Conservation (phyloP, 2,113 vertebrate species). For the Notarius lentiginosus region DNA sequence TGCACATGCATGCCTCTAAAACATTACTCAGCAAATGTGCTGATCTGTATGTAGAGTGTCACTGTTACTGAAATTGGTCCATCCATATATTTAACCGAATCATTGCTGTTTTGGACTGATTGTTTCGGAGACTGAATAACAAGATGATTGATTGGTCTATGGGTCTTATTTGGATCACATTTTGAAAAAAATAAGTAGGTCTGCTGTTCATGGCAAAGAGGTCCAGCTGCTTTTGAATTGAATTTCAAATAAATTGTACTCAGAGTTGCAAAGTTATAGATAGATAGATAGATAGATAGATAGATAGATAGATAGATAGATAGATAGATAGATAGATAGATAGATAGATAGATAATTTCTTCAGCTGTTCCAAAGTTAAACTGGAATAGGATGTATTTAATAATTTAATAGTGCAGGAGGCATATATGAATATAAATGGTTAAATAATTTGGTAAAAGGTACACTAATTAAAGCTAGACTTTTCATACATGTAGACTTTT, state of each 20-base stretch:
- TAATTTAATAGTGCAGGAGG: not conserved
- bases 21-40: not conserved
- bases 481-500: too few relatives aligned
- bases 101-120: not conserved
- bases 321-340: too few relatives aligned
- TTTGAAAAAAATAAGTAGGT: not conserved
- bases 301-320: too few relatives aligned
- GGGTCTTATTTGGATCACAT: not conserved
- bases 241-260: not conserved
- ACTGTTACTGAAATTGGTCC: not conserved
- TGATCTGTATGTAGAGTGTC: not conserved
- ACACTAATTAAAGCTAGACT: not conserved
- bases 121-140: not conserved
- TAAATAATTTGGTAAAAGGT: not conserved
- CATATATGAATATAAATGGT: not conserved
- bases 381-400: not conserved
- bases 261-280: not conserved
- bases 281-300: too few relatives aligned
- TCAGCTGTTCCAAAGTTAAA: not conserved
- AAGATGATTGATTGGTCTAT: not conserved
- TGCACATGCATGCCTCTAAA: not conserved
- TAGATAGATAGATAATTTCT: too few relatives aligned
- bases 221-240: not conserved
- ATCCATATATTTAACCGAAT: not conserved
- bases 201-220: not conserved